Conservation (phyloP, 1,140 invertebrate species). For the Lepidurus apus region DNA sequence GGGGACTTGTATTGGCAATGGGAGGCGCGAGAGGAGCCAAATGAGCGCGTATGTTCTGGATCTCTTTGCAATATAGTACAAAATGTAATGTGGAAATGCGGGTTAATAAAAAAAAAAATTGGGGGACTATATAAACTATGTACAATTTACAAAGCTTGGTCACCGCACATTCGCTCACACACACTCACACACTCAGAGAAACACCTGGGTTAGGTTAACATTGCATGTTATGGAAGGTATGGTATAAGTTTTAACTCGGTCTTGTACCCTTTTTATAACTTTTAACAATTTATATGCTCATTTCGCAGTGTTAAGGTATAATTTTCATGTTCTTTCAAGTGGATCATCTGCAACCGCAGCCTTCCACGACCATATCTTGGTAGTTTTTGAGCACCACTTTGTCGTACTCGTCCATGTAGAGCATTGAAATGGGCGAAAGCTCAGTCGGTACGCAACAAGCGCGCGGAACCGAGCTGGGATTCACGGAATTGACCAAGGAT, state of each 20-base stretch:
- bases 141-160: constrained; percentile 19
- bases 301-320: constrained; percentile 10
- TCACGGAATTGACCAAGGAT: constrained; percentile 87
- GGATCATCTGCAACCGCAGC: constrained; percentile 83
- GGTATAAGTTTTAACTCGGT: constrained; percentile 6
- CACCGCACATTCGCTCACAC: background rate
- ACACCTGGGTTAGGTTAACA: constrained; percentile 18
- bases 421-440: constrained; percentile 83
- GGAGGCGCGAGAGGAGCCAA: constrained; percentile 12
- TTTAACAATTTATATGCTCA: background rate
- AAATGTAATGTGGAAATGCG: background rate
- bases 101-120: constrained; percentile 17
- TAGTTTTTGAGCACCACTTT: constrained; percentile 95
- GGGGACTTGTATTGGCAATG: constrained; percentile 13
- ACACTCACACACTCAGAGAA: background rate
- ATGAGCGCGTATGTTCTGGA: background rate
- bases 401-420: constrained; percentile 86
- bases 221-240: constrained; percentile 16
- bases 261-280: constrained; percentile 7
- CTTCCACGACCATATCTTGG: constrained; percentile 89
- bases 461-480: constrained; percentile 78
- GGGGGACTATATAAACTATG: constrained; percentile 15
- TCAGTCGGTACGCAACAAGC: constrained; percentile 90
- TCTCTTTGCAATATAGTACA: constrained; percentile 16
- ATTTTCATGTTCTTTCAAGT: background rate